Evolutionary conservation across 2,888 invertebrate species (phyloP), one percentile per base, ranked within the genome.

Genomic region (Plebejus melissa): DNA sequence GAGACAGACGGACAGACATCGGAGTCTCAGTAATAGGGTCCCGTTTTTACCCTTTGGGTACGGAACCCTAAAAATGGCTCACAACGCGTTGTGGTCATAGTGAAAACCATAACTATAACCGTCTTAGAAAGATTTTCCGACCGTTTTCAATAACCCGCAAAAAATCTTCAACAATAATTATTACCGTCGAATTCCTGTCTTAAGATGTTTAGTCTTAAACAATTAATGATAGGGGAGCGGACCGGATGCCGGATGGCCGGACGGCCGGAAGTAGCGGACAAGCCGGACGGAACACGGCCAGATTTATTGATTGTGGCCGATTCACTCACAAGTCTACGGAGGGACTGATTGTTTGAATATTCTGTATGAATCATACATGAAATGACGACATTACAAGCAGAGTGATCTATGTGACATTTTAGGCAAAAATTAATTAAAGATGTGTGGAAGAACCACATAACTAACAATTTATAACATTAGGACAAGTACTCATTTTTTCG

Each of bases 271-370:
- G 76, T 54, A 54, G 77, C 72, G 74, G 58, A 58, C 76, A 70
- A 74, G 69, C 69, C 65, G 70, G 86, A 83, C 83, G 81, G 79
- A 54, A 79, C 74, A 78, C 46, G 50, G 72, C 54, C 72, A 83
- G 70, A 75, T 85, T 86, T 89, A 87, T 90, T 88, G 89, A 90
- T 90, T 88, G 89, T 82, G 84, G 85, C 85, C 86, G 87, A 88
- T 88, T 84, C 82, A 82, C 86, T 86, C 84, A 36, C 75, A n/a
- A 58, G 57, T 38, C 58, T 58, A 41, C 46, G 41, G 41, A 57
- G 60, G 60, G 50, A 71, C 74, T 71, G 75, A 76, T 65, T 36
- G 65, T 5, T 65, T 32, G 13, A 32, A 65, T 65, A 65, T 65
- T 65, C 65, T 32, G 13, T 32, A 65, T 36, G 65, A 65, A 65